Evolutionary conservation across 2,797 vertebrate species (phyloP).

Genomic region (Apogon talboti): DNA sequence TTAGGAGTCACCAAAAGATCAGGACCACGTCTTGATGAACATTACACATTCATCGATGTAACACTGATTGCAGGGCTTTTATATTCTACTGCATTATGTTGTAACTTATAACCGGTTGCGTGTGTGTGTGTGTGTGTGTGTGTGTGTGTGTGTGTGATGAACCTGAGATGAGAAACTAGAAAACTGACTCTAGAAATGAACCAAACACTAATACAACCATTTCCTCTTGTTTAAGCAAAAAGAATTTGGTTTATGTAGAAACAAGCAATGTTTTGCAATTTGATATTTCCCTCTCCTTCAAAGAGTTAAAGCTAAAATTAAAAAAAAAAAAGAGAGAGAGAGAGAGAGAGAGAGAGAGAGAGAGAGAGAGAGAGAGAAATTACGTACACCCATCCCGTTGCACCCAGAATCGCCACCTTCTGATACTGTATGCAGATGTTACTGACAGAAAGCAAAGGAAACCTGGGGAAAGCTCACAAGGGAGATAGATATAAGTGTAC

Average conservation of each 20-base stretch:
- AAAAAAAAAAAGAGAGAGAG: slow-evolving; percentile 83
- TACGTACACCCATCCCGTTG: slow-evolving; percentile 56
- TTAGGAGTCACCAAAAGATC: neutral
- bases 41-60: neutral
- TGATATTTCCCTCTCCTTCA: slow-evolving; percentile 74
- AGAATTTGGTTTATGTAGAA: slow-evolving; percentile 91
- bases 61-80: neutral
- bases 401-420: slow-evolving; percentile 60
- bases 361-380: slow-evolving; percentile 66
- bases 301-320: slow-evolving; percentile 82
- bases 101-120: slow-evolving; percentile 5
- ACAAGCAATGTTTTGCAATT: slow-evolving; percentile 88
- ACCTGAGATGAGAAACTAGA: slow-evolving; percentile 18
- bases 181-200: slow-evolving; percentile 76
- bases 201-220: slow-evolving; percentile 83
- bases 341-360: slow-evolving; percentile 69
- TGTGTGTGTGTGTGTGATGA: neutral
- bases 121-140: too few species aligned
- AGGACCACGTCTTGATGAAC: neutral
- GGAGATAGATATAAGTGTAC: slow-evolving; percentile 88
- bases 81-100: neutral
- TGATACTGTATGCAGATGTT: slow-evolving; percentile 72
- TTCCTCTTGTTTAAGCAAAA: slow-evolving; percentile 88
- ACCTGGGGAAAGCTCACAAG: slow-evolving; percentile 83
- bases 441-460: slow-evolving; percentile 69